phyloP scores from a whole-genome alignment of 2,797 vertebrate genomes.

The Sarcoramphus papa region DNA sequence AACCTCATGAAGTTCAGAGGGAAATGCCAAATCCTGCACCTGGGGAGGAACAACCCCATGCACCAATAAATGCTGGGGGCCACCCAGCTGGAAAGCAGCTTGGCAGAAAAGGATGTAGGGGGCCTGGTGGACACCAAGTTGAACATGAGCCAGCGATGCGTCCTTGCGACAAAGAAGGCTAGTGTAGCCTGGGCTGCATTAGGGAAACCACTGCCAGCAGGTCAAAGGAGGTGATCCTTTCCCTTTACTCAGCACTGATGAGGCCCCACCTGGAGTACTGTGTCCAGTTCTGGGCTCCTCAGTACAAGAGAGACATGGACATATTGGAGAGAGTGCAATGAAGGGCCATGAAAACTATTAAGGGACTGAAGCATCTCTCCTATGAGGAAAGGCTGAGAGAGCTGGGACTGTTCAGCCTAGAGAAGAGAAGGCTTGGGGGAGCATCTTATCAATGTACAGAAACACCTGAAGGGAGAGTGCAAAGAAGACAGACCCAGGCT shows the following conservation, averaged over 20 bases:
- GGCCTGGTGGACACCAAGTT: not conserved
- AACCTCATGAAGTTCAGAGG: not conserved
- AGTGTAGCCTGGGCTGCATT: not conserved
- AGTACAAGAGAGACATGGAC: not conserved
- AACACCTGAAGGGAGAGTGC: too few species aligned
- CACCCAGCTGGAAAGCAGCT: not conserved
- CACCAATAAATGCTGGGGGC: not conserved
- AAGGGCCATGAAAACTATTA: not conserved
- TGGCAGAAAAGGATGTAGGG: not conserved
- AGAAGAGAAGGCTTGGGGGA: too few species aligned
- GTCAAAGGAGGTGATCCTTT: not conserved
- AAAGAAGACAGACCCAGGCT: too few species aligned
- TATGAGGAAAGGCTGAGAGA: not conserved
- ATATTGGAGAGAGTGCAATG: not conserved
- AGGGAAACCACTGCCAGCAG: not conserved
- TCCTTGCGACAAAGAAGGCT: not conserved
- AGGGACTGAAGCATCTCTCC: not conserved
- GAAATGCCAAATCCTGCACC: not conserved
- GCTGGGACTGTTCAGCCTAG: too few species aligned
- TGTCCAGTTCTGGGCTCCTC: not conserved
- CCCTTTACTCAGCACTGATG: not conserved
- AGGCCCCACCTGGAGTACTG: not conserved
- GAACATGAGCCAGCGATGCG: not conserved
- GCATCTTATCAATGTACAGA: too few species aligned
- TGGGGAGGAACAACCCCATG: not conserved